These are phyloP conservation scores for Anseranas semipalmata DNA, from an alignment of 2,113 vertebrate genomes.

Conservation along the genomic window DNA sequence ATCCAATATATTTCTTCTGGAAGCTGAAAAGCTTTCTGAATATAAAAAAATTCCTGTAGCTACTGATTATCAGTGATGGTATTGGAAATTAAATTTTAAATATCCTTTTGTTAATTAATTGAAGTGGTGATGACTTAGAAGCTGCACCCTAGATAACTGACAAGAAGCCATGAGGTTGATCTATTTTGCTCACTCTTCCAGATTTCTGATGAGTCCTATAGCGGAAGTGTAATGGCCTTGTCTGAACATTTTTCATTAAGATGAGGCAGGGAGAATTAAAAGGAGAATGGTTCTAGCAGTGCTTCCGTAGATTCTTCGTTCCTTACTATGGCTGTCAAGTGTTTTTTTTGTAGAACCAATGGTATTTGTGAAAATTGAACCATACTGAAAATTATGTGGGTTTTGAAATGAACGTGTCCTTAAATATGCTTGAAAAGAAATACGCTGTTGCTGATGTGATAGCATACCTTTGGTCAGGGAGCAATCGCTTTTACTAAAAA, in stretches of 20 bases:
- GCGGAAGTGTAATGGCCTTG: background rate
- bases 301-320: background rate
- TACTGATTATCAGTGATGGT: background rate
- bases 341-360: background rate
- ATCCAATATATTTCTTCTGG: background rate
- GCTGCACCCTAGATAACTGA: background rate
- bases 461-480: background rate
- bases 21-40: background rate
- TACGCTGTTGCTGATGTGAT: background rate
- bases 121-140: background rate
- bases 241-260: background rate
- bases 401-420: background rate
- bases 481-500: background rate
- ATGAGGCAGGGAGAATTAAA: background rate
- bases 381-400: background rate
- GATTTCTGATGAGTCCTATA: background rate
- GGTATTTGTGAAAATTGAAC: background rate
- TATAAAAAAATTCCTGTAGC: background rate
- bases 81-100: background rate
- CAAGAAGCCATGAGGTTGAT: background rate
- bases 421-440: background rate
- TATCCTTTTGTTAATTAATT: background rate
- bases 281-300: background rate
- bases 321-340: background rate
- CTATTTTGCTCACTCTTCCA: background rate